Base-by-base conservation (phyloP, 2,797 vertebrate genomes). In the Podarcis siculus region DNA sequence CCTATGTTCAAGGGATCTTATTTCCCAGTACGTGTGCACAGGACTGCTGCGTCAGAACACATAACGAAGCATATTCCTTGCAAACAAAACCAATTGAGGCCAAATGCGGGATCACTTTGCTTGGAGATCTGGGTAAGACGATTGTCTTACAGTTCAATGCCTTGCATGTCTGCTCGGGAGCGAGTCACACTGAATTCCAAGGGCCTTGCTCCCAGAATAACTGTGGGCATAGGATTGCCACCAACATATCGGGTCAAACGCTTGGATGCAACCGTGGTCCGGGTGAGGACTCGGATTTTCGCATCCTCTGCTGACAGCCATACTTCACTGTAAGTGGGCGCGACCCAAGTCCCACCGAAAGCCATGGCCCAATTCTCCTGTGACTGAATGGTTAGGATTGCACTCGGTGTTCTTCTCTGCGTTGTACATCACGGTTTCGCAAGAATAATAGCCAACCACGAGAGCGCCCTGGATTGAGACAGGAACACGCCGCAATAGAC, bases 191-290 rank as follows among this genome's bases (percentile, higher is more conserved):
- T 73, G 15, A 73, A 37, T 73, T 73, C 35, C 7, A 37, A 17
- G 32, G 32, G 32, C 13, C 72, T 37, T 73, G 67, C 9, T 72
- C 35, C 71, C 71, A 35, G n/a, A 64, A 2, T 73, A 73, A 73
- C 61, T 64, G 71, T 73, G 32, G 71, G 35, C 7, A 35, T 19
- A 35, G 13, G 35, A 37, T 35, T 35, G 17, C 72, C 15, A 6
- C 19, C 32, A 73, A 35, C 4, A 80, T 73, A 85, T 85, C 32
- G 75, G 75, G 39, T 1, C 75, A 55, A 88, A 88, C 83, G 64
- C 55, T 23, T 27, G 67, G 87, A 79, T 80, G 85, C 85, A 85
- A n/a, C 69, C 69, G 55, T n/a, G 45, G 10, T 77, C 42, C 61
- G 5, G 35, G 3, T n/a, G 45, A 45, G 49, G 67, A 30, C 21